Conservation (phyloP, 2,888 invertebrate genomes). For the Lithophane ornitopus region DNA sequence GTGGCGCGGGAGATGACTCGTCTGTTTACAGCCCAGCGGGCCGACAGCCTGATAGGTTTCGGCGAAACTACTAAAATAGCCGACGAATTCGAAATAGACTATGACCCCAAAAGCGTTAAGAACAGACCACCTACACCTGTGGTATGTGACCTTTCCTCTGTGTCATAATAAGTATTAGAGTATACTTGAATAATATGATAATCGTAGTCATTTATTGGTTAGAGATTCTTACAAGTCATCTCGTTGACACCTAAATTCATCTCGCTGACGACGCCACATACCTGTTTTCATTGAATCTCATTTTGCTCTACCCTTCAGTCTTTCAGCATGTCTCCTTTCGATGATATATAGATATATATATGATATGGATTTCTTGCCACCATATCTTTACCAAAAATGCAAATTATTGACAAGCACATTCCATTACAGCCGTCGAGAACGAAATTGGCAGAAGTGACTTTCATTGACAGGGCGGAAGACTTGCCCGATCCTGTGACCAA, state of each 20-base stretch:
- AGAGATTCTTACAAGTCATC: too few relatives aligned
- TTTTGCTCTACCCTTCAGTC: background rate
- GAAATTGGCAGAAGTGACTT: slow-evolving; percentile 85
- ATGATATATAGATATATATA: too few relatives aligned
- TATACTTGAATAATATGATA: background rate
- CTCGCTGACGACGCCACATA: background rate
- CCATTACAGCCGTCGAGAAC: slow-evolving; percentile 82
- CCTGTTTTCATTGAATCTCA: background rate
- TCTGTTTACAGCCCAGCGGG: slow-evolving; percentile 41
- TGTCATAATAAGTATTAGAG: background rate
- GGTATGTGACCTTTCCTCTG: slow-evolving; percentile 69
- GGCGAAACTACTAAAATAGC: slow-evolving; percentile 77
- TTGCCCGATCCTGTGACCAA: slow-evolving; percentile 83
- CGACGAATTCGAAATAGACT: slow-evolving; percentile 69
- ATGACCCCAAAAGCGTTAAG: slow-evolving; percentile 80
- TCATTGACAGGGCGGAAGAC: slow-evolving; percentile 82
- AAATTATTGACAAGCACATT: background rate
- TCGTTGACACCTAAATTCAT: background rate
- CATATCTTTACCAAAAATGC: background rate
- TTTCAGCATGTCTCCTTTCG: background rate
- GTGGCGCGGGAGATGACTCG: slow-evolving; percentile 74
- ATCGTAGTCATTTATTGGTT: background rate
- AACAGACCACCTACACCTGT: slow-evolving; percentile 85
- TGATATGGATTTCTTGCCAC: background rate
- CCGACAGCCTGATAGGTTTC: slow-evolving; percentile 72